Evolutionary conservation across 1,140 invertebrate genomes (phyloP).

Genomic region (Forficula auricularia): DNA sequence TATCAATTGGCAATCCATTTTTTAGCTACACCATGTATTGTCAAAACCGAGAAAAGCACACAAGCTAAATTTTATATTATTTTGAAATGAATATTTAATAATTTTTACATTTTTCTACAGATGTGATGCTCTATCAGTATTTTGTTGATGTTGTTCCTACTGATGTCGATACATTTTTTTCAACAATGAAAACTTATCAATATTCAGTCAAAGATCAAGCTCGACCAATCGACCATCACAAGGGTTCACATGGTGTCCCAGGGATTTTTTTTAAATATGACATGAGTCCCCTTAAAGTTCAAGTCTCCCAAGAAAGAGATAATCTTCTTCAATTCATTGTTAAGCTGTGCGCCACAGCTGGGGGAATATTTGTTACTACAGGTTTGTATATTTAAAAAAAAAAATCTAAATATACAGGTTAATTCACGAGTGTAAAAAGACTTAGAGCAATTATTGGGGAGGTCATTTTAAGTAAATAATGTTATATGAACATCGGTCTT

Average conservation of each 20-base stretch:
- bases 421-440: no score
- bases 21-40: no score
- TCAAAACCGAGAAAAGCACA: no score
- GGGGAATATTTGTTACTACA: conserved; percentile 76
- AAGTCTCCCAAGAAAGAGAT: conserved; percentile 64
- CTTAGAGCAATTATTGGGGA: no score
- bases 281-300: conserved; percentile 70
- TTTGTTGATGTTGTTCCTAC: conserved; percentile 92
- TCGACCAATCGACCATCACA: conserved; percentile 48
- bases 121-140: conserved; percentile 76
- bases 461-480: no score
- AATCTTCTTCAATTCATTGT: conserved; percentile 63
- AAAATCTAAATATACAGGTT: no score
- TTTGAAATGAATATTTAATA: no score
- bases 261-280: conserved; percentile 94
- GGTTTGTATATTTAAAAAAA: no score
- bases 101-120: conserved; percentile 36
- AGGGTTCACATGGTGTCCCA: conserved; percentile 78
- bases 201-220: conserved; percentile 82
- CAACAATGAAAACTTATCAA: conserved; percentile 64
- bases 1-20: no score
- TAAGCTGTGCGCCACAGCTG: conserved; percentile 71
- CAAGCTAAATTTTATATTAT: no score
- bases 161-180: conserved; percentile 57
- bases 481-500: no score